These are phyloP conservation scores for Toxostoma redivivum DNA, from an alignment of 2,113 vertebrate genomes.

Conservation along the genomic window DNA sequence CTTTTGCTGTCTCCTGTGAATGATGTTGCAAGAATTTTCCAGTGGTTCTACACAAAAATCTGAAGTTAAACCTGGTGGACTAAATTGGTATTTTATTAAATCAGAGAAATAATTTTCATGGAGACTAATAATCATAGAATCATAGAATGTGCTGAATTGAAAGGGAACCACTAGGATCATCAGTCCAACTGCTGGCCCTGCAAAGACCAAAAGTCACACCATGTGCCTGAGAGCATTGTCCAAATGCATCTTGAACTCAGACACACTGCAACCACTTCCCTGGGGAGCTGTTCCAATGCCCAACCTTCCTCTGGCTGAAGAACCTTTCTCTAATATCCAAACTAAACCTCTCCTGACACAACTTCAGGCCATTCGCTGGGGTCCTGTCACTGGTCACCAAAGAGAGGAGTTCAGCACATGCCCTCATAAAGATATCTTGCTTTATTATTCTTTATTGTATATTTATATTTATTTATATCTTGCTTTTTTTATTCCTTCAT, in stretches of 20 bases:
- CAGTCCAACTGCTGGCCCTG: not conserved
- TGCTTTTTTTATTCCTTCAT: not conserved
- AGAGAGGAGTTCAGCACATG: not conserved
- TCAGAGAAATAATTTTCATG: not conserved
- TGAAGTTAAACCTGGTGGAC: not conserved
- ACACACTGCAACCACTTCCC: fast-evolving
- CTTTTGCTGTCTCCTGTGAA: not conserved
- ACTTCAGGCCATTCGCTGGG: not conserved
- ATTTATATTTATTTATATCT: not conserved
- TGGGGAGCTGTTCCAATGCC: not conserved
- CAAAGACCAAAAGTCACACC: fast-evolving
- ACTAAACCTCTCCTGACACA: not conserved
- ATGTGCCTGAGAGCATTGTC: not conserved
- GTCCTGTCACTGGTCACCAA: not conserved
- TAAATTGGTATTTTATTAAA: not conserved
- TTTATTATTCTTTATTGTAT: not conserved
- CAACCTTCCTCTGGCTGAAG: not conserved
- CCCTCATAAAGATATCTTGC: not conserved
- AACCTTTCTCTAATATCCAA: not conserved
- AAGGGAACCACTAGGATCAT: not conserved
- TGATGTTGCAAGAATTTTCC: not conserved
- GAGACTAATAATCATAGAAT: not conserved
- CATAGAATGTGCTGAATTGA: not conserved
- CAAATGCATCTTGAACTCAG: not conserved
- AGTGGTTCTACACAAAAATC: not conserved